Conservation (phyloP, 1,140 invertebrate genomes). For the Lepidurus packardi region DNA sequence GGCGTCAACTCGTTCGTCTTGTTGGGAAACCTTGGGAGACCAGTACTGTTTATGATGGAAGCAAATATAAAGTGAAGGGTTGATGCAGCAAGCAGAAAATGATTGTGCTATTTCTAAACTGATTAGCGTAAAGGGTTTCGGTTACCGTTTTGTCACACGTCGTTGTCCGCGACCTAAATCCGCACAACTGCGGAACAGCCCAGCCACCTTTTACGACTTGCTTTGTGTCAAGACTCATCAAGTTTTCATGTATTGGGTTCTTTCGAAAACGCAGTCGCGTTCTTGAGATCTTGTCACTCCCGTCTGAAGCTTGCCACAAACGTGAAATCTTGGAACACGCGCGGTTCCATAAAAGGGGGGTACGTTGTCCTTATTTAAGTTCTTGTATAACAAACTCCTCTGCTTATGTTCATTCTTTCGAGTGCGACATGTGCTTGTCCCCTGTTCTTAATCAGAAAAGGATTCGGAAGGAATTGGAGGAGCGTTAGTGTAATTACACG, state of each 20-base stretch:
- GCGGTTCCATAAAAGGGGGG: neutral
- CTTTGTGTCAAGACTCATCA: neutral
- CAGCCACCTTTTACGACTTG: neutral
- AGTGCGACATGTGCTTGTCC: too few species aligned
- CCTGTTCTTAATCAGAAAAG: too few species aligned
- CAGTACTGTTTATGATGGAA: neutral
- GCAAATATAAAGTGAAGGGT: neutral
- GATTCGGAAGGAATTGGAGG: too few species aligned
- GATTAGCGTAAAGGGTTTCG: neutral
- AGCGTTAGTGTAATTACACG: too few species aligned
- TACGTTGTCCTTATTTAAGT: too few species aligned
- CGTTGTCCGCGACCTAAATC: neutral
- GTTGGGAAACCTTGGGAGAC: too few species aligned
- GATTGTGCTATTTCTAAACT: neutral
- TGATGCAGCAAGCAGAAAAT: neutral
- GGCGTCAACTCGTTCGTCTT: too few species aligned
- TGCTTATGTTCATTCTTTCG: too few species aligned
- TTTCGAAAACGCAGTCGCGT: neutral
- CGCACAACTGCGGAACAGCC: neutral
- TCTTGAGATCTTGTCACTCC: neutral
- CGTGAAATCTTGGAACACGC: neutral
- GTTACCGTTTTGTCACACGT: neutral
- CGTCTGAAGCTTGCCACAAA: neutral
- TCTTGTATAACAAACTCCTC: too few species aligned
- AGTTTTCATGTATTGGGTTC: neutral